These are phyloP conservation scores for Rallus crepitans DNA, from an alignment of 2,797 vertebrate species.

Conservation along the genomic window DNA sequence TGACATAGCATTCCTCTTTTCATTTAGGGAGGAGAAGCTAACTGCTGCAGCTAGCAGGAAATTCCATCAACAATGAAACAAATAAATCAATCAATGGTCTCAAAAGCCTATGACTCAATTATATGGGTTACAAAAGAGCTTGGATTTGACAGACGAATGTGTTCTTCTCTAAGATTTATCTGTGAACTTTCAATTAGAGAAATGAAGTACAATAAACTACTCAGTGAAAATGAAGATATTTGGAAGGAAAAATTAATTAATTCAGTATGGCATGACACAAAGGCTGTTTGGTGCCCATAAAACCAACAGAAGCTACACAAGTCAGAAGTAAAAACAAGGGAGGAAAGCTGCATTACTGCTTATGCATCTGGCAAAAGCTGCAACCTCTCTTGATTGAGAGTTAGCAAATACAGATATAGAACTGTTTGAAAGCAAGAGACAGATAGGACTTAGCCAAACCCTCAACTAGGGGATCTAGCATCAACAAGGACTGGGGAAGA, in stretches of 20 bases:
- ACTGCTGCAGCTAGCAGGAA: conserved; percentile 38
- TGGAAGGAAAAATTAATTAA: conserved; percentile 53
- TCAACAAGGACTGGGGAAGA: background rate
- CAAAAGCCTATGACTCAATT: conserved; percentile 50
- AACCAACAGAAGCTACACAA: conserved; percentile 5
- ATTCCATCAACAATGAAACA: conserved; percentile 57
- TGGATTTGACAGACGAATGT: background rate
- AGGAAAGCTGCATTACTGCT: conserved; percentile 7
- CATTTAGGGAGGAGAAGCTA: conserved; percentile 8
- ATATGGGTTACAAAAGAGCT: conserved; percentile 24
- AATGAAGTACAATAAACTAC: conserved; percentile 48
- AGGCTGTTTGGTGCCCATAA: conserved; percentile 1
- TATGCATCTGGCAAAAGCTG: background rate
- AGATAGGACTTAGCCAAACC: background rate
- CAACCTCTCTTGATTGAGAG: background rate
- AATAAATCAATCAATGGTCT: conserved; percentile 47
- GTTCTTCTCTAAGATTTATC: conserved; percentile 35
- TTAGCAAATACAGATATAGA: background rate
- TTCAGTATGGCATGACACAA: conserved; percentile 17
- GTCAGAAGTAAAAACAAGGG: background rate
- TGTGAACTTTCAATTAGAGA: conserved; percentile 36
- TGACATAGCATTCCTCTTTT: conserved; percentile 19
- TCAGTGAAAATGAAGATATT: conserved; percentile 40
- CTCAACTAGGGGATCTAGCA: background rate
- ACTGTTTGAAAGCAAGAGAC: background rate